Evolutionary conservation across 2,888 invertebrate species (phyloP).

Genomic region (Blera fallax): DNA sequence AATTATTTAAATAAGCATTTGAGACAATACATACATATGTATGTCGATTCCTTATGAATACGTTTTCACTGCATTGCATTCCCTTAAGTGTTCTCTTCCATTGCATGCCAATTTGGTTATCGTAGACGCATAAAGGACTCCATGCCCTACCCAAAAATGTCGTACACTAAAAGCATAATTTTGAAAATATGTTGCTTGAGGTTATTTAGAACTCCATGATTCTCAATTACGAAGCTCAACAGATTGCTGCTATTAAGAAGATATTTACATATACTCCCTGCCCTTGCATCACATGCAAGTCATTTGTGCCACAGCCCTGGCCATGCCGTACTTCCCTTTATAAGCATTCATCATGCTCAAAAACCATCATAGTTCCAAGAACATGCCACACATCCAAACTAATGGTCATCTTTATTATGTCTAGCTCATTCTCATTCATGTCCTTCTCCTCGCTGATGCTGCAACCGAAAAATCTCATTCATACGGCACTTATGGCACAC

Average conservation of each 20-base stretch:
- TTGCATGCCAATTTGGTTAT: neutral
- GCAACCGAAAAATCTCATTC: conserved; percentile 40
- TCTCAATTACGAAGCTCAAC: conserved; percentile 1
- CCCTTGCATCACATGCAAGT: neutral
- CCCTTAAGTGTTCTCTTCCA: neutral
- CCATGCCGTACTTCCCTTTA: neutral
- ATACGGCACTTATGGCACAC: conserved; percentile 31
- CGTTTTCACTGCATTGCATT: no score
- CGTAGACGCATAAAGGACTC: neutral
- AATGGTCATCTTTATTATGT: conserved; percentile 32
- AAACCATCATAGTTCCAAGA: neutral
- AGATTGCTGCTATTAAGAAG: neutral
- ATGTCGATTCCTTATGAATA: no score
- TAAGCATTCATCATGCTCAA: neutral
- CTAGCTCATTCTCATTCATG: conserved; percentile 45
- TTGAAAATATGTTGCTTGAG: neutral
- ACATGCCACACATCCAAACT: conserved; percentile 23
- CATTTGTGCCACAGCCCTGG: neutral
- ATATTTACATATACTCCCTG: neutral
- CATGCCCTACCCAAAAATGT: neutral
- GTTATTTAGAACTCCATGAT: neutral
- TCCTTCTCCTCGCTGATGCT: conserved; percentile 15
- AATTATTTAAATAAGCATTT: no score
- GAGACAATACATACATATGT: no score
- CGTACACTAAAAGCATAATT: neutral